Evolutionary conservation across 1,140 invertebrate species (phyloP), one percentile per base, ranked within the genome.

Genomic region (Lepidostoma basale): DNA sequence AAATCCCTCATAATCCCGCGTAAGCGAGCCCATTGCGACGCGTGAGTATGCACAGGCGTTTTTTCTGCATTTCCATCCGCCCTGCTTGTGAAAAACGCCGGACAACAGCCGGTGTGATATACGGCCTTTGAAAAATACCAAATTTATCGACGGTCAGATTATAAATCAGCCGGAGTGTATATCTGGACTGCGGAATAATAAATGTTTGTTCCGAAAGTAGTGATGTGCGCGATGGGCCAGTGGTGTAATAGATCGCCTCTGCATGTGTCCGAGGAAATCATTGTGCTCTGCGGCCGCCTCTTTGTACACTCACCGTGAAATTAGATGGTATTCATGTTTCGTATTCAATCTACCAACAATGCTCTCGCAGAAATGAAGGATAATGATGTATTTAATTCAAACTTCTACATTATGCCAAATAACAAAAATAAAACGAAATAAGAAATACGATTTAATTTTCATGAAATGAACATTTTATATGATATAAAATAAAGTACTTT

Each of bases 141-240:
- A 67, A 65, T 65, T 54, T 65, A 65, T 67, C 65, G 65, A 28
- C 63, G 56, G 39, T 22, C 42, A 33, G 42, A 67, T 60, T 67
- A 47, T 60, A 59, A 47, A 36, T 64, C 62, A 52, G 62, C 44
- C 45, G 6, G 28, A 18, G 26, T 56, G 26, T 8, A 56, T 56
- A 49, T 56, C 63, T 33, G 36, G 25, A 47, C 49, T 28, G 52
- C 22, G 33, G 36, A 59, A 67, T 67, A 67, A 67, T 67, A 56
- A 59, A 59, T 47, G 65, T 47, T 45, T 67, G 65, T 59, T 67
- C 56, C 42, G 54, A 60, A 60, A 67, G 65, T 67, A 67, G 47
- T 67, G 56, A 67, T 59, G 44, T 67, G 39, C 22, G 25, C 16
- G 52, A 54, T 52, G 20, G 30, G 12, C n/a, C 18, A 2, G 22